phyloP scores from a whole-genome alignment of 2,797 vertebrate species.

The Acanthis flammea region DNA sequence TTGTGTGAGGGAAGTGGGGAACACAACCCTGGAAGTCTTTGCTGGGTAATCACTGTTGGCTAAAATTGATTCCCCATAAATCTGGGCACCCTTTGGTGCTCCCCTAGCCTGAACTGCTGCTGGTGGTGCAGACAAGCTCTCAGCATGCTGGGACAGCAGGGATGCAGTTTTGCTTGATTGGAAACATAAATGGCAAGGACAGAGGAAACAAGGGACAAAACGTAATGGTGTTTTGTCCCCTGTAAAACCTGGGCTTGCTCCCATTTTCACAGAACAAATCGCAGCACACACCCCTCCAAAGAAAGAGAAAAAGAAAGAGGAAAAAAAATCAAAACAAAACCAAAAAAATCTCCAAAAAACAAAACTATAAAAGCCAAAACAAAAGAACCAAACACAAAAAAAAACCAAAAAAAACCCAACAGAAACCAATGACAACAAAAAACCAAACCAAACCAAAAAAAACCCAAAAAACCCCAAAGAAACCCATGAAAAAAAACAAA shows the following conservation, averaged over 20 bases:
- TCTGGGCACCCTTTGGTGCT: background rate
- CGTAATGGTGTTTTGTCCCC: fast-evolving
- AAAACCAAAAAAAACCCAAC: no score
- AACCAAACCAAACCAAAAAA: background rate
- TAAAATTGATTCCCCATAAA: background rate
- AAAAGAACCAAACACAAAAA: background rate
- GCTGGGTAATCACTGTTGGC: background rate
- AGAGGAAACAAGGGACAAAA: background rate
- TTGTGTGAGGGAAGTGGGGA: background rate
- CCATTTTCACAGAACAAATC: background rate
- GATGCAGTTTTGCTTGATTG: background rate
- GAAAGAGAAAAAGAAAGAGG: no score
- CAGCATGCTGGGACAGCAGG: background rate
- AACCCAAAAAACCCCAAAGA: no score
- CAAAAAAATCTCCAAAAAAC: no score
- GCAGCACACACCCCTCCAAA: background rate
- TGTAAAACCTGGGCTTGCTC: background rate
- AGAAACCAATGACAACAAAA: background rate
- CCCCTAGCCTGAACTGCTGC: fast-evolving
- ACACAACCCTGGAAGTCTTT: background rate
- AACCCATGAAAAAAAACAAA: no score
- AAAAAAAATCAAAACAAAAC: no score
- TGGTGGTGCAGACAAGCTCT: background rate
- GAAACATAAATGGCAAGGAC: background rate
- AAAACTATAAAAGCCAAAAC: no score